These are phyloP conservation scores for Eclectus roratus DNA, from an alignment of 2,113 vertebrate genomes.

Conservation along the genomic window DNA sequence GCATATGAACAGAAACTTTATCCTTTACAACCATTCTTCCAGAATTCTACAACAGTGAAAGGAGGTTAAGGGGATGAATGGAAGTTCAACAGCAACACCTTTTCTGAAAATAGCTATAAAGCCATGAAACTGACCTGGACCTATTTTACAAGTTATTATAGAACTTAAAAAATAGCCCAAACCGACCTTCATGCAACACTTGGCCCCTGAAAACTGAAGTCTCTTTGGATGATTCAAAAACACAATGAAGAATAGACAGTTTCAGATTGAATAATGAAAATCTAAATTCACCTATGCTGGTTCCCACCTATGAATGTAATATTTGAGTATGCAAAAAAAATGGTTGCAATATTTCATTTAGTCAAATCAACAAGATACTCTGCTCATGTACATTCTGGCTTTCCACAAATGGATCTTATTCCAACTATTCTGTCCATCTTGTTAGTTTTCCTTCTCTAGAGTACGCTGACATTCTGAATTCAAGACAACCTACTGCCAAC, in stretches of 20 bases:
- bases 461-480: not conserved
- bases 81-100: not conserved
- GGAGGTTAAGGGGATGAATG: fast-evolving
- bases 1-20: not conserved
- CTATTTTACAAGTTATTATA: not conserved
- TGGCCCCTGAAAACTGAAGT: not conserved
- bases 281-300: not conserved
- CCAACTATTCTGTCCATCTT: not conserved
- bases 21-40: not conserved
- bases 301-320: not conserved
- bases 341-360: not conserved
- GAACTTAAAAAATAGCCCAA: not conserved
- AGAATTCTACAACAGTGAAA: not conserved
- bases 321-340: not conserved
- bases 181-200: not conserved
- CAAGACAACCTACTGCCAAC: not conserved
- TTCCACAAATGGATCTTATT: not conserved
- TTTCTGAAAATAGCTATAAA: not conserved
- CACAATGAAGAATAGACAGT: not conserved
- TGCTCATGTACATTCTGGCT: not conserved
- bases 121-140: not conserved
- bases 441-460: not conserved
- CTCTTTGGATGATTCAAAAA: not conserved
- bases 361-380: not conserved
- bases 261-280: not conserved